Base-by-base conservation (phyloP, 2,797 vertebrate species). In the Melanotaenia trifasciata region DNA sequence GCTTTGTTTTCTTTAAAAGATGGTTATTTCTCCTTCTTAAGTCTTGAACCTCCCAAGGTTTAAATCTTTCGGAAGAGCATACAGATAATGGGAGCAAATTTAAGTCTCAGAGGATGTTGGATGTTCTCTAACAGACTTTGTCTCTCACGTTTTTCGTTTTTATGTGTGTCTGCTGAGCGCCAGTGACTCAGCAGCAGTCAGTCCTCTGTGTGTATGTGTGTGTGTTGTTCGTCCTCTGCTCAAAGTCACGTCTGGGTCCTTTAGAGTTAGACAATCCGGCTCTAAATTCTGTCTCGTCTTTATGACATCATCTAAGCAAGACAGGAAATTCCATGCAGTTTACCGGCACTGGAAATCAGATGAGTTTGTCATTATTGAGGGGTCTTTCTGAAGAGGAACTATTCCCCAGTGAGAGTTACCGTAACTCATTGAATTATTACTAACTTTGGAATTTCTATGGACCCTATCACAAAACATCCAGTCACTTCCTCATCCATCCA, bases 161-260 rank as follows among this genome's bases (percentile, higher is more conserved):
- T 70, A 26, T 71, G 51, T 69, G 51, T 69, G 62, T 72, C 47
- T 77, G 79, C 64, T 73, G 66, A 81, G 85, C 84, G 87, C 77
- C 90, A 84, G 87, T 94, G 90, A 93, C 89, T 94, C 90, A 93
- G 92, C 91, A 90, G 79, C 88, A 83, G 76, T 86, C 80, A 73
- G 71, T 62, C 80, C 67, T 75, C 24, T 62, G 43, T 79, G 30
- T 73, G 70, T 77, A 57, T 78, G 54, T 56, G 70, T 60, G 78
- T 64, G 75, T 75, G 66, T 73, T 62, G 78, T 82, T 67, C 53
- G 85, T 92, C 92, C 90, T 91, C 87, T 87, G 80, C 78, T 90
- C 89, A 93, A 93, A 93, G 90, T 93, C 92, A 90, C 26, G 74
- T 87, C 87, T 84, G 74, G 84, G 85, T 91, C 90, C 82, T 92